Evolutionary conservation across 2,797 vertebrate genomes (phyloP), one percentile per base, ranked within the genome.

Genomic region (Austrolebias charrua): DNA sequence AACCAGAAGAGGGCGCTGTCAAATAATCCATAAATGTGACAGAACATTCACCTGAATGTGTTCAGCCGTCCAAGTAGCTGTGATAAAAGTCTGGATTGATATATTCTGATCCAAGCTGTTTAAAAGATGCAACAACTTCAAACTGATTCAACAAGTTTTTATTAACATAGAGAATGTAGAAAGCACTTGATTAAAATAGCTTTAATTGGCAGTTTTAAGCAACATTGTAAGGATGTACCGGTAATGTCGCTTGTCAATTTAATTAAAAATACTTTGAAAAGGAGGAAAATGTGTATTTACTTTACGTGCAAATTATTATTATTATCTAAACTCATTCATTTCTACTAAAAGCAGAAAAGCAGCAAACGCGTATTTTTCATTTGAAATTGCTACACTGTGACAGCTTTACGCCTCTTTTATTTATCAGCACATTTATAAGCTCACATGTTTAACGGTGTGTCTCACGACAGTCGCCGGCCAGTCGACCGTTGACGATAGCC

Each of bases 1-100:
- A 6, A 52, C 89, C 92, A 91, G 77, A 75, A 88, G 91, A 85
- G 81, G 90, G 91, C 1, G 84, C 83, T 82, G 38, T 87, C 61
- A 63, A 69, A 82, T 82, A 78, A 76, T 40, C 42, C 24, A 70
- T 60, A 4, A 35, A 8, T 24, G 4, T 51, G n/a, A 28, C n/a
- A 12, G 18, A 20, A n/a, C 28, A 1, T 3, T 12, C 13, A 43
- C 14, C 19, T 42, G 14, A 13, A n/a, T 52, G 43, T 42, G 24
- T 56, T 54, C 6, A 33, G 15, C 9, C 14, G 11, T 13, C 47
- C 24, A 11, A 42, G 4, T 15, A 6, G 20, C 10, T 10, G 14
- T n/a, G 20, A 28, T 19, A 15, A 18, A 14, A 46, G 7, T 58
- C 16, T 16, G 24, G 14, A 14, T 28, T n/a, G 35, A 19, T 28